Base-by-base conservation (phyloP, 2,888 invertebrate species). In the Orthosia gothica region DNA sequence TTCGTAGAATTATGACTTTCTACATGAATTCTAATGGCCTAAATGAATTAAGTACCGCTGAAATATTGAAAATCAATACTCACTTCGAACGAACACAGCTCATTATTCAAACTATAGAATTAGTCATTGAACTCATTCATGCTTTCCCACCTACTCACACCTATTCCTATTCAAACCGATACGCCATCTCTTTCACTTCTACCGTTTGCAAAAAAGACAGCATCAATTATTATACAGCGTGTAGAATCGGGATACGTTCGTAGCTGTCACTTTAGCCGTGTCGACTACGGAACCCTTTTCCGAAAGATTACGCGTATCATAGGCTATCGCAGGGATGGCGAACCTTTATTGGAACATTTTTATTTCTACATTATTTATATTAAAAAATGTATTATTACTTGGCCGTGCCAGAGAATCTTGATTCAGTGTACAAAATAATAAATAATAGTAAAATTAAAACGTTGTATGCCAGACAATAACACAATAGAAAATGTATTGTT, bases 251-350 rank as follows among this genome's bases (percentile, higher is more conserved):
- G 86, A 89, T 89, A 82, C 76, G 79, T 77, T 76, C 75, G 85
- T 83, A 76, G 85, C 85, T 89, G 88, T 88, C 88, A 88, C 72
- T 79, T 77, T 66, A 73, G 73, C 72, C 69, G 47, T 85, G 83
- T 83, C 87, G 89, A 87, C 86, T 88, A 76, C 86, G 77, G 81
- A 91, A 92, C 94, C 95, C 94, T 93, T 95, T 93, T 93, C 92
- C 91, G 83, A 90, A 88, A 95, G 94, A 95, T 95, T 95, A 95
- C 94, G 90, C 93, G 90, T 93, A 94, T 95, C 93, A 92, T 90
- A 90, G 89, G 87, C 88, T 84, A 15, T 45, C 15, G 20, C 16
- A 61, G 45, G 45, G 61, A 45, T 45, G 45, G 45, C 61, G 0
- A 45, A 61, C 45, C 20, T 45, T 45, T 61, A 40, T 20, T 20